Evolutionary conservation across 2,113 vertebrate species (phyloP).

Genomic region (Nesogale talazaci): DNA sequence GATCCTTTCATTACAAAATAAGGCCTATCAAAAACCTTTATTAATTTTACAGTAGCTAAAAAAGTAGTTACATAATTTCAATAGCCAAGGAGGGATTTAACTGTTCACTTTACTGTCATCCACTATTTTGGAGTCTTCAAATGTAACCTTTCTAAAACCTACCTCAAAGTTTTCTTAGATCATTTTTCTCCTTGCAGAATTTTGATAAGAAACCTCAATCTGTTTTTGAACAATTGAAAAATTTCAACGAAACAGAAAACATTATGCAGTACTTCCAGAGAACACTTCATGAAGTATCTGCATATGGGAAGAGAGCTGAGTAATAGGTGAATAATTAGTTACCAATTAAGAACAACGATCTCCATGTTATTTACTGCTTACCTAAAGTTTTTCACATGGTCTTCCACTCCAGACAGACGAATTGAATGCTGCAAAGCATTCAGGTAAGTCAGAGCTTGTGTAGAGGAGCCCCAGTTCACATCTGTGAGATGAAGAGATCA

Average conservation of each 20-base stretch:
- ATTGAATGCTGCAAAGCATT: constrained; percentile 96
- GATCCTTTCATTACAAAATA: constrained; percentile 13
- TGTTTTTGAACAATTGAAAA: constrained; percentile 19
- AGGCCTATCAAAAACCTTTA: not conserved
- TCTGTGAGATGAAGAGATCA: constrained; percentile 86
- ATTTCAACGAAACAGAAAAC: constrained; percentile 9
- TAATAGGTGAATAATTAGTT: not conserved
- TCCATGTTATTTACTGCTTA: constrained; percentile 72
- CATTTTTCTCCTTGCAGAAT: not conserved
- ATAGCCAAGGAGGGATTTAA: not conserved
- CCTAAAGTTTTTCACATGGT: constrained; percentile 99
- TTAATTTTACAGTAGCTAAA: not conserved
- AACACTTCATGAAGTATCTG: not conserved
- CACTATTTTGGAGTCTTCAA: not conserved
- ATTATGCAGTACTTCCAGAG: not conserved
- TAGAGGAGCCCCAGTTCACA: constrained; percentile 99
- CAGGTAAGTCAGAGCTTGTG: constrained; percentile 97
- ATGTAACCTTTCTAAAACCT: not conserved
- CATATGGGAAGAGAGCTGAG: not conserved
- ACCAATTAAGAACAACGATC: not conserved
- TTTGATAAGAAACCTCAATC: constrained; percentile 5
- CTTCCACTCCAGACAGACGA: constrained; percentile 96
- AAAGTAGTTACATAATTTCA: not conserved
- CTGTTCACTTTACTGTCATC: not conserved
- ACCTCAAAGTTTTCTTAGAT: not conserved